Conservation (phyloP, 2,797 vertebrate genomes). For the Bradypus variegatus region DNA sequence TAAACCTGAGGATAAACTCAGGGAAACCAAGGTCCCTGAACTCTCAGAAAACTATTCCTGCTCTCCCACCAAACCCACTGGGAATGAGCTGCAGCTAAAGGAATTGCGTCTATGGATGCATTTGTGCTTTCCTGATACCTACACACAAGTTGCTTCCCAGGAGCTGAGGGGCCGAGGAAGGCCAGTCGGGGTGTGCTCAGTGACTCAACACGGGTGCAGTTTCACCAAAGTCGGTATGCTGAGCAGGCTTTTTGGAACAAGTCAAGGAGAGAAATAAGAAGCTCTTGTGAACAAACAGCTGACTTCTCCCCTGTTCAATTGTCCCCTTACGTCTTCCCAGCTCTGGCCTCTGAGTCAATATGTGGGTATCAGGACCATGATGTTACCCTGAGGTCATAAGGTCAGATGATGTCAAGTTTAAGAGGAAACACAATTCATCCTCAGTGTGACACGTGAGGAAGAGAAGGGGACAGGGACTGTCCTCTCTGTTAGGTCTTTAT, state of each 20-base stretch:
- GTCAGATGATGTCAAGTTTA: not conserved
- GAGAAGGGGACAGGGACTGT: not conserved
- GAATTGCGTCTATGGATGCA: not conserved
- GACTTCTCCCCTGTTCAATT: accelerated
- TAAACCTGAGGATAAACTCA: not conserved
- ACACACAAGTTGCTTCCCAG: not conserved
- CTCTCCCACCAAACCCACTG: not conserved
- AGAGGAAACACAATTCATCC: not conserved
- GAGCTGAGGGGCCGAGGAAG: accelerated
- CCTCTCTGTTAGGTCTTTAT: not conserved
- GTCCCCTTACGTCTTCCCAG: not conserved
- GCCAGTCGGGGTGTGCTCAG: too few relatives aligned
- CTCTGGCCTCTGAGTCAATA: not conserved
- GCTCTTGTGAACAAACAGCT: not conserved
- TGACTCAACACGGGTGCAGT: accelerated
- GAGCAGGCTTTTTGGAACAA: not conserved
- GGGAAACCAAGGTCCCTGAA: not conserved
- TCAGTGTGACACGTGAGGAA: too few relatives aligned
- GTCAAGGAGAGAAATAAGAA: not conserved
- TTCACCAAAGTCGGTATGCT: too few relatives aligned
- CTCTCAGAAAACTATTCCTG: not conserved
- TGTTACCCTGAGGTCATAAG: not conserved
- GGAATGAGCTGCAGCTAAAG: not conserved
- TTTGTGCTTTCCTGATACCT: not conserved
- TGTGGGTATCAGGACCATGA: accelerated